These are phyloP conservation scores for Nothoprocta pentlandii DNA, from an alignment of 2,113 vertebrate genomes.

Conservation along the genomic window DNA sequence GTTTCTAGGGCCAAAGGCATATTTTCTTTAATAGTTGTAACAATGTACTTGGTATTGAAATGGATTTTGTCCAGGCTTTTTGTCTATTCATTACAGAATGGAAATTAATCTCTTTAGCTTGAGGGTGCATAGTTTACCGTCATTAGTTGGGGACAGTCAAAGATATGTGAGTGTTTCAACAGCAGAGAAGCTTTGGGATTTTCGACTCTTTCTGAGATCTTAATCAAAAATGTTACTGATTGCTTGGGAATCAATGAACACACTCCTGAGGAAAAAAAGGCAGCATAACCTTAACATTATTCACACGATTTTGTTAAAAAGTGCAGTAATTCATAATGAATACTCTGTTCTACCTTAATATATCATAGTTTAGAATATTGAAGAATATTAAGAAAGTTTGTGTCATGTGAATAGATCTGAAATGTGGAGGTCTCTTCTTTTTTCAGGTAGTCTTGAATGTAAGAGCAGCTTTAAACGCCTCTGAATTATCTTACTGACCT, in stretches of 20 bases:
- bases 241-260: constrained; percentile 77
- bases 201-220: constrained; percentile 81
- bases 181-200: constrained; percentile 84
- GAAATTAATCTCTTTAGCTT: constrained; percentile 86
- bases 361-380: not conserved
- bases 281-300: constrained; percentile 27
- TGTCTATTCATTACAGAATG: constrained; percentile 76
- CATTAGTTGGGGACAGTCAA: constrained; percentile 84
- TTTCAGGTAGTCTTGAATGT: not conserved
- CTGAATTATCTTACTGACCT: not conserved
- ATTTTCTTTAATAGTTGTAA: constrained; percentile 28
- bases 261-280: constrained; percentile 59
- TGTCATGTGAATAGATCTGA: not conserved
- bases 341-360: not conserved
- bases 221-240: constrained; percentile 80
- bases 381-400: not conserved
- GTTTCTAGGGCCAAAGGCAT: not conserved
- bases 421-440: not conserved
- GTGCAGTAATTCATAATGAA: not conserved
- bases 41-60: constrained; percentile 10
- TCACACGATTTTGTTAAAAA: constrained; percentile 28
- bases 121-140: constrained; percentile 84
- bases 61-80: constrained; percentile 60
- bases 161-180: constrained; percentile 86
- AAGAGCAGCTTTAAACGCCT: not conserved